Evolutionary conservation across 2,888 invertebrate species (phyloP).

Genomic region (Bruchidius siliquastri): DNA sequence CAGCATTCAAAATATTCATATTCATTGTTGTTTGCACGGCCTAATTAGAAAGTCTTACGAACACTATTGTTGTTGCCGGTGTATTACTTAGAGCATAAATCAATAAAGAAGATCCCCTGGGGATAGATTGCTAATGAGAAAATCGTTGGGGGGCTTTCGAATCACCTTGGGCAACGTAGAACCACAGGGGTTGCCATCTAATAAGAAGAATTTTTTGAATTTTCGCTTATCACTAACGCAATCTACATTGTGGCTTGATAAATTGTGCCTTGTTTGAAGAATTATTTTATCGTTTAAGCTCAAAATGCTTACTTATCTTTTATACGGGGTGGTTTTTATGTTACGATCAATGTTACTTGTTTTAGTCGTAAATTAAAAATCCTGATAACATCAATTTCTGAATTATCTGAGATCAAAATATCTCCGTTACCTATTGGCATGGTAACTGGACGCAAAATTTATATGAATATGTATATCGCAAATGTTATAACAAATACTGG

Average conservation of each 20-base stretch:
- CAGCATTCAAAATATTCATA: too few species aligned
- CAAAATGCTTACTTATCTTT: too few species aligned
- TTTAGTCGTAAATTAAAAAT: too few species aligned
- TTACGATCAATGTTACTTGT: too few species aligned
- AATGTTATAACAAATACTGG: neutral
- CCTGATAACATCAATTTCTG: too few species aligned
- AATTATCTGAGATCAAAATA: too few species aligned
- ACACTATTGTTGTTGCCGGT: neutral
- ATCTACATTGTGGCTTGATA: neutral
- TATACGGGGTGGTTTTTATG: too few species aligned
- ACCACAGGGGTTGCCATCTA: neutral
- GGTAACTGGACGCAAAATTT: too few species aligned
- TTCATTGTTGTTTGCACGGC: neutral
- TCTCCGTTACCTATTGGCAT: too few species aligned
- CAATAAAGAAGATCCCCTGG: neutral
- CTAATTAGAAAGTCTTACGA: neutral
- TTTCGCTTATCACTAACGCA: neutral
- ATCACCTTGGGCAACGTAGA: neutral
- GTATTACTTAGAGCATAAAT: neutral
- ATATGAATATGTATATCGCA: too few species aligned
- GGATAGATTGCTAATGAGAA: neutral
- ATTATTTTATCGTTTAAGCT: too few species aligned
- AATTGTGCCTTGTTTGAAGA: too few species aligned
- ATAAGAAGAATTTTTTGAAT: neutral
- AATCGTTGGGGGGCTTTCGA: neutral